Evolutionary conservation across 2,797 vertebrate species (phyloP).

Genomic region (Syngnathus acus): DNA sequence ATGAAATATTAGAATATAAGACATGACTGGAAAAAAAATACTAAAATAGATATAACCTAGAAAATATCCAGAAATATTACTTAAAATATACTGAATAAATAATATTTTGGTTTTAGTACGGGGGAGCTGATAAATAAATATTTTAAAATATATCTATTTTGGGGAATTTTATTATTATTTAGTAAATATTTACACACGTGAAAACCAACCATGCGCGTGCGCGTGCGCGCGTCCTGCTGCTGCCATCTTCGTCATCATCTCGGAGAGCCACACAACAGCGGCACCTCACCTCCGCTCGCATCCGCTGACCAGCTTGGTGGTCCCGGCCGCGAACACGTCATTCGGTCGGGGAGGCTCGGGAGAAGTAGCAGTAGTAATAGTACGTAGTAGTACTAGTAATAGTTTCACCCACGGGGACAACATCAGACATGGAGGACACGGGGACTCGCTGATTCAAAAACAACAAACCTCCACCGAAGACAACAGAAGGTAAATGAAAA

Average conservation of each 20-base stretch:
- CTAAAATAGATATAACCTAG: neutral
- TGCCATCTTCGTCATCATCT: conserved; percentile 5
- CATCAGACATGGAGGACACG: conserved; percentile 25
- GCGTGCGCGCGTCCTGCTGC: conserved; percentile 18
- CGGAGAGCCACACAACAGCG: neutral
- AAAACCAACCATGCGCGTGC: too few species aligned
- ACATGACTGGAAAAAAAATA: neutral
- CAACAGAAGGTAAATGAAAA: conserved; percentile 36
- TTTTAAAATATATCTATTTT: neutral
- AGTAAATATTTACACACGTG: too few species aligned
- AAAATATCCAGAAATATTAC: neutral
- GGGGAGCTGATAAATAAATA: too few species aligned
- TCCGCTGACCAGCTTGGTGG: conserved; percentile 34
- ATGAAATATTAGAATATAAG: neutral
- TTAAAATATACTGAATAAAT: neutral
- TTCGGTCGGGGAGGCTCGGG: neutral
- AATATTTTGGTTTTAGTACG: too few species aligned
- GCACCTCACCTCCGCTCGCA: conserved; percentile 27
- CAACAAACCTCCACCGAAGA: conserved; percentile 26
- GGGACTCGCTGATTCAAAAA: conserved; percentile 24
- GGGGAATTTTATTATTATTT: neutral
- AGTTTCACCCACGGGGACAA: neutral
- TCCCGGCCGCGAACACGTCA: conserved; percentile 53
- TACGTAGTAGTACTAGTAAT: neutral
- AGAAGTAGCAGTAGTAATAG: neutral